phyloP scores from a whole-genome alignment of 1,140 invertebrate species.

The Oreohelix idahoensis region DNA sequence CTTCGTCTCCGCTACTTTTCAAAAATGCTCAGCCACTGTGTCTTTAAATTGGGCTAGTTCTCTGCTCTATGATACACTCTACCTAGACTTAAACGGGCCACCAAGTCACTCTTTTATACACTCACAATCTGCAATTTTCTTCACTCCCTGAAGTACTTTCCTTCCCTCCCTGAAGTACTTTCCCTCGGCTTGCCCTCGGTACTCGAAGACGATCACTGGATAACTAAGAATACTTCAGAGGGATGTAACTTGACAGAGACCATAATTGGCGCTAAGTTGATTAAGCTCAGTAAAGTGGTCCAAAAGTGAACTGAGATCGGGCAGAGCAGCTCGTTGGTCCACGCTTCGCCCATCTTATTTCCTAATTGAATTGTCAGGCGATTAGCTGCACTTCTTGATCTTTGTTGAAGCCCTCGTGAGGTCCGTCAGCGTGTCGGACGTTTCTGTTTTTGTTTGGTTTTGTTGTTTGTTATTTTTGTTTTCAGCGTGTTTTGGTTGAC shows the following conservation, averaged over 20 bases:
- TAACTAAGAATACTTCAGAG: conserved; percentile 5
- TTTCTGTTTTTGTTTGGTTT: too few species aligned
- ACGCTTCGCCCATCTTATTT: neutral
- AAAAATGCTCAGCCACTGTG: too few species aligned
- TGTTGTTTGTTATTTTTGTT: too few species aligned
- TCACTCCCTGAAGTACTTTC: too few species aligned
- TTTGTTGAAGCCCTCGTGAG: neutral
- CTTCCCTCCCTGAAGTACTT: neutral
- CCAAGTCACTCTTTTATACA: too few species aligned
- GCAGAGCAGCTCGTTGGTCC: neutral
- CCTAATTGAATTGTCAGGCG: conserved; percentile 4
- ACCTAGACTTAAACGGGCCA: neutral
- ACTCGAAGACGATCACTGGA: neutral
- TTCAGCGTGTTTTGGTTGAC: too few species aligned
- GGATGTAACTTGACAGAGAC: conserved; percentile 31
- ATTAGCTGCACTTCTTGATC: neutral
- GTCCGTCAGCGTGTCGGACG: too few species aligned
- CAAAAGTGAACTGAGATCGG: neutral
- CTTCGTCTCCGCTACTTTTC: too few species aligned
- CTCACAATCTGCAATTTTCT: too few species aligned
- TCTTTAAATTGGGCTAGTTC: too few species aligned
- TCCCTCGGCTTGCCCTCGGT: neutral
- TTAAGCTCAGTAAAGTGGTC: neutral
- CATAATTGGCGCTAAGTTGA: conserved; percentile 36
- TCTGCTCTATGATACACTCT: too few species aligned